These are phyloP conservation scores for Lepidocolaptes lacrymiger DNA, from an alignment of 2,797 vertebrate species.

Conservation along the genomic window DNA sequence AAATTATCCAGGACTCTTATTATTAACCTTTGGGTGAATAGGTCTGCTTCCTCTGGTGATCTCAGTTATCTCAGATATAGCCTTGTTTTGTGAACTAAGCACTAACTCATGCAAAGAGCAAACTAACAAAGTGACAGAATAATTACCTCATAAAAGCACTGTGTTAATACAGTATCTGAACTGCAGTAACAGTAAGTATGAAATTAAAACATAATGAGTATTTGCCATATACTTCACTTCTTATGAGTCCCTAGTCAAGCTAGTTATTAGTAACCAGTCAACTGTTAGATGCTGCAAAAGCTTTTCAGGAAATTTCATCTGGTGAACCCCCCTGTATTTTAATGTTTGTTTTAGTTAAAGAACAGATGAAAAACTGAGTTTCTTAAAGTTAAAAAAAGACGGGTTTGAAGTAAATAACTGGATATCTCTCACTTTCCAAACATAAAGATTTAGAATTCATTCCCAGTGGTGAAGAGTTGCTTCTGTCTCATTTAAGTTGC, in stretches of 20 bases:
- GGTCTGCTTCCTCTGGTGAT: background rate
- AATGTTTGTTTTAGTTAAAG: background rate
- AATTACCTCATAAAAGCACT: background rate
- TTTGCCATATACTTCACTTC: background rate
- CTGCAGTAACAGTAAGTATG: background rate
- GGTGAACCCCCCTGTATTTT: background rate
- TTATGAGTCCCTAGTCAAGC: background rate
- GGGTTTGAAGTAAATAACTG: background rate
- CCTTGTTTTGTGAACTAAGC: background rate
- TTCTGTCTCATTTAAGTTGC: background rate
- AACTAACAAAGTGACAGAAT: background rate
- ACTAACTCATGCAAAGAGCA: background rate
- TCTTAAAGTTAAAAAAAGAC: background rate
- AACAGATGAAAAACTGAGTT: background rate
- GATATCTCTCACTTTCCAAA: background rate
- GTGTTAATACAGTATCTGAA: background rate
- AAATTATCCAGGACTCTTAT: background rate
- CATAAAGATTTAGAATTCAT: background rate
- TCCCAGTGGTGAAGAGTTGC: background rate
- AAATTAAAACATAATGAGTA: background rate
- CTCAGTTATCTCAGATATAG: background rate
- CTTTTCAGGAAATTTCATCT: background rate
- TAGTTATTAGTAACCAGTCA: background rate
- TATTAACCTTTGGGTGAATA: background rate
- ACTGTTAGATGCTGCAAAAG: background rate